A percentile compares a stretch with the other conserved stretches of the same genome.
Conservation (phyloP, 2,797 vertebrate genomes). For the Chanos chanos region DNA sequence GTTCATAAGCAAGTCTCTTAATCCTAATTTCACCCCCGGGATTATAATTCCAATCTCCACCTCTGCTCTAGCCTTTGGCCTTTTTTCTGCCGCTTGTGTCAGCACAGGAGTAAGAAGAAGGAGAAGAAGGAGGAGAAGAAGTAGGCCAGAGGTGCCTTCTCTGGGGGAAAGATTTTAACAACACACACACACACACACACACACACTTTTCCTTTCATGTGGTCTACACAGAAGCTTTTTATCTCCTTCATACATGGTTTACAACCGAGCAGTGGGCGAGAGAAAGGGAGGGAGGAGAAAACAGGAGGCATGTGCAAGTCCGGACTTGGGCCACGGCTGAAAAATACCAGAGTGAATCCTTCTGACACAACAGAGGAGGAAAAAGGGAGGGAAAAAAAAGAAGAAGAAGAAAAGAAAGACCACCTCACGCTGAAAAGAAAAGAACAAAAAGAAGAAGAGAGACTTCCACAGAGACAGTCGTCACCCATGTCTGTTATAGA, state of each 20-base stretch:
- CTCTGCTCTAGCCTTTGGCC: too few relatives aligned
- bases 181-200: too few relatives aligned
- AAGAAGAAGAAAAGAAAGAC: neutral
- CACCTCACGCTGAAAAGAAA: constrained; percentile 10
- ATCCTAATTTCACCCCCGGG: too few relatives aligned
- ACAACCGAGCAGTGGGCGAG: constrained; percentile 54
- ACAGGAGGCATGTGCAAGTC: constrained; percentile 43
- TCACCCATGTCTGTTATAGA: neutral
- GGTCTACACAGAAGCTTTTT: constrained; percentile 66
- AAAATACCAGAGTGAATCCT: constrained; percentile 5
- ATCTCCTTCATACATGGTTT: constrained; percentile 66
- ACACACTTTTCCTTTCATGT: constrained; percentile 72
- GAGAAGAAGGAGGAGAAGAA: neutral
- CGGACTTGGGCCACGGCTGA: constrained; percentile 46
- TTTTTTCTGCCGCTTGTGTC: neutral
- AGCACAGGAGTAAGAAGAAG: too few relatives aligned
- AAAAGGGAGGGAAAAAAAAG: constrained; percentile 1
- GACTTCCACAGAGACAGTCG: constrained; percentile 4
- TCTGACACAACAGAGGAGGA: neutral
- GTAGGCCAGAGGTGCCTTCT: too few relatives aligned
- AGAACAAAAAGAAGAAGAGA: constrained; percentile 3
- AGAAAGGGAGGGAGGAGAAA: constrained; percentile 44
- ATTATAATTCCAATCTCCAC: too few relatives aligned
- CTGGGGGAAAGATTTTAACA: too few relatives aligned
- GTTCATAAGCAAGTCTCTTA: too few relatives aligned